These are phyloP conservation scores for Meriones unguiculatus DNA, from an alignment of 2,113 vertebrate genomes.

Conservation along the genomic window DNA sequence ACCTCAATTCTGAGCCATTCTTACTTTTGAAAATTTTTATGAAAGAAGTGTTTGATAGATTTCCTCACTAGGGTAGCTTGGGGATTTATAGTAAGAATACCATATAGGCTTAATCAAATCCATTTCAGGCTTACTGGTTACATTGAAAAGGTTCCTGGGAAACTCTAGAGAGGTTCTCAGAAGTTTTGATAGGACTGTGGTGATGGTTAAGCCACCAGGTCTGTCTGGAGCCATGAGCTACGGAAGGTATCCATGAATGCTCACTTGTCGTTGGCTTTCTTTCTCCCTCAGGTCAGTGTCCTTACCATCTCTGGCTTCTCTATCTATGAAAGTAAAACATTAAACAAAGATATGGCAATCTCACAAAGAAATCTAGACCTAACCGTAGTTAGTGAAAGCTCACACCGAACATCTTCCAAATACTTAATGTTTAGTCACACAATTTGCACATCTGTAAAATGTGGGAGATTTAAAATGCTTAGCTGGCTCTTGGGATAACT, in stretches of 20 bases:
- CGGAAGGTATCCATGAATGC: background rate
- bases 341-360: background rate
- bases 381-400: background rate
- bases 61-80: background rate
- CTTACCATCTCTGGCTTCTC: background rate
- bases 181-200: background rate
- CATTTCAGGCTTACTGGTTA: background rate
- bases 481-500: conserved; percentile 60
- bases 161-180: background rate
- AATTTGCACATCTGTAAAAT: conserved; percentile 27
- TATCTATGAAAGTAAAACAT: background rate
- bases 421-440: conserved; percentile 50
- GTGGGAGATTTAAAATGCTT: conserved; percentile 57
- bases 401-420: background rate
- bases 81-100: background rate
- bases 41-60: background rate
- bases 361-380: background rate
- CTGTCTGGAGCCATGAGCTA: background rate
- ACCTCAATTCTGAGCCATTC: background rate
- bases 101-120: background rate
- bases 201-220: background rate
- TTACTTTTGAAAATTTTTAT: conserved; percentile 17
- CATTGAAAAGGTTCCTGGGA: background rate
- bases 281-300: background rate
- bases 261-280: background rate